These are phyloP conservation scores for Bos javanicus DNA, from an alignment of 2,113 vertebrate species.

Conservation along the genomic window DNA sequence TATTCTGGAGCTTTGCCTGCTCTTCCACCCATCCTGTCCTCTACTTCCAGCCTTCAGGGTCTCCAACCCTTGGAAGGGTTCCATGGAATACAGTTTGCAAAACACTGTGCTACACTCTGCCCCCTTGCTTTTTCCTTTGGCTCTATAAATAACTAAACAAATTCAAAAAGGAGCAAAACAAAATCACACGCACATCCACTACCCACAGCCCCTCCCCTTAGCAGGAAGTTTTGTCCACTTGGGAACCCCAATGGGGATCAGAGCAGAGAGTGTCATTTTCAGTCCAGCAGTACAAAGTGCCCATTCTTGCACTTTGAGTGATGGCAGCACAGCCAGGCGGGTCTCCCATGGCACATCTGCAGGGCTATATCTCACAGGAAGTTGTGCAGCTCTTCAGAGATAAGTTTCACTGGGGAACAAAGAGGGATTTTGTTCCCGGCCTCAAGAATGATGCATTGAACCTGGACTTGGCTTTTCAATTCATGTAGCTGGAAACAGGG, in stretches of 20 bases:
- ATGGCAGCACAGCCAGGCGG: slow-evolving; percentile 57
- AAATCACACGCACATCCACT: background rate
- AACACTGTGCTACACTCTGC: background rate
- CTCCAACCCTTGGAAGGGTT: background rate
- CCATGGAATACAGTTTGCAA: slow-evolving; percentile 23
- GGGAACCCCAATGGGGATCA: slow-evolving; percentile 60
- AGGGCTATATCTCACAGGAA: slow-evolving; percentile 81
- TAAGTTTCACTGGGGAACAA: slow-evolving; percentile 84
- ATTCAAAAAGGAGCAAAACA: background rate
- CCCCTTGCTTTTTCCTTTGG: background rate
- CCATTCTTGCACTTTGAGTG: slow-evolving; percentile 79
- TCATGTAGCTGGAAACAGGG: slow-evolving; percentile 69
- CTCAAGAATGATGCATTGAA: slow-evolving; percentile 76
- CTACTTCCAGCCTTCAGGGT: background rate
- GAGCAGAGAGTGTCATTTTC: slow-evolving; percentile 76
- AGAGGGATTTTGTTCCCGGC: slow-evolving; percentile 79
- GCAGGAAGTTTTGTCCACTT: slow-evolving; percentile 71
- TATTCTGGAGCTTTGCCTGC: background rate
- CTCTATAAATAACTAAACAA: slow-evolving; percentile 35
- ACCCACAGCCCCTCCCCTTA: background rate
- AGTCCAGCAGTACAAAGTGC: slow-evolving; percentile 78
- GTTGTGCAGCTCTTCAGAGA: slow-evolving; percentile 77
- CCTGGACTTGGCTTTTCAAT: slow-evolving; percentile 71
- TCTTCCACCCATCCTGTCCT: background rate
- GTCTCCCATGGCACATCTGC: slow-evolving; percentile 74